A percentile compares a stretch with the other conserved stretches of the same genome.
Conservation (phyloP, 2,888 invertebrate genomes). For the Atrina japonica region DNA sequence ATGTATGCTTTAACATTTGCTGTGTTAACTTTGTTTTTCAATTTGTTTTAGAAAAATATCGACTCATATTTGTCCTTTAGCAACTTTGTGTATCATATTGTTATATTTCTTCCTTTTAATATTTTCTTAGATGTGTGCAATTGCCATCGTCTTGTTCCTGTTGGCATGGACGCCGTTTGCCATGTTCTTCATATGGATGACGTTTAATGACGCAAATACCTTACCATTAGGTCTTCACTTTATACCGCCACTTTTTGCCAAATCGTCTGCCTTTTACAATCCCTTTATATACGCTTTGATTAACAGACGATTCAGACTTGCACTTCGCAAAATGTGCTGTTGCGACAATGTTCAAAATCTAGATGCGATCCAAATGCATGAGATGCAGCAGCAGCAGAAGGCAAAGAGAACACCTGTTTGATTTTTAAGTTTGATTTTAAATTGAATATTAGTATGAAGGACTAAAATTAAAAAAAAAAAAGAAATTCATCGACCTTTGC, state of each 20-base stretch:
- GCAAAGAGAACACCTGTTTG: too few species aligned
- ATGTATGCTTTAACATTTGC: too few species aligned
- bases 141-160: conserved; percentile 52
- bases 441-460: too few species aligned
- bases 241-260: conserved; percentile 62
- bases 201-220: conserved; percentile 42
- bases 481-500: too few species aligned
- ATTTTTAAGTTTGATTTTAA: too few species aligned
- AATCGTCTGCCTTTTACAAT: conserved; percentile 60
- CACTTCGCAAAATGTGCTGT: conserved; percentile 40
- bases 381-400: not conserved
- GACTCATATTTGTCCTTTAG: too few species aligned
- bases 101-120: too few species aligned
- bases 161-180: conserved; percentile 66
- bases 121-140: conserved; percentile 57
- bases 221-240: conserved; percentile 34
- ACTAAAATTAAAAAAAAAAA: too few species aligned
- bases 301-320: conserved; percentile 52
- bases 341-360: conserved; percentile 21
- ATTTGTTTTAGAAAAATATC: too few species aligned
- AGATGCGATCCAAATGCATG: conserved; percentile 16
- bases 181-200: conserved; percentile 53
- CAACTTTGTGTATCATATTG: too few species aligned
- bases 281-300: conserved; percentile 59
- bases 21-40: too few species aligned